phyloP scores from a whole-genome alignment of 2,113 vertebrate genomes.

The Lepidothrix coronata region DNA sequence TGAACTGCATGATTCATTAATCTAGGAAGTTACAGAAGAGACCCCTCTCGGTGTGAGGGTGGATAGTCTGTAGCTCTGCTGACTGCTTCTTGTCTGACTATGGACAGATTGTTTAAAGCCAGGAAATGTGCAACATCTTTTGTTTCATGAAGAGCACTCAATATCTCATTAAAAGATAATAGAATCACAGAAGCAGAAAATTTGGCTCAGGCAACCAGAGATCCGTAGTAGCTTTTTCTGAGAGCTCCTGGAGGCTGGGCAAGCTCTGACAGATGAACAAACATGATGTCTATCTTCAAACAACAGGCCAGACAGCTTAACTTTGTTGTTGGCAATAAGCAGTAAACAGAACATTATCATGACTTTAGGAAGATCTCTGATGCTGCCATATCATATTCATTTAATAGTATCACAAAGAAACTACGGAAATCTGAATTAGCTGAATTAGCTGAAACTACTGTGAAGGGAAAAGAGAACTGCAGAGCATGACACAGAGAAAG shows the following conservation, averaged over 20 bases:
- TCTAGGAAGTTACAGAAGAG: not conserved
- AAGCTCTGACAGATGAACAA: not conserved
- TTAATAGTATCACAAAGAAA: not conserved
- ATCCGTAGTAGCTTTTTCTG: not conserved
- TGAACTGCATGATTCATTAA: not conserved
- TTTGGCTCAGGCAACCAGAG: not conserved
- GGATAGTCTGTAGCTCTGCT: not conserved
- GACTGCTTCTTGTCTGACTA: not conserved
- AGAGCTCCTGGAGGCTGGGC: not conserved
- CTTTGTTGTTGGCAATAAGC: not conserved
- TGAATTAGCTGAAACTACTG: not conserved
- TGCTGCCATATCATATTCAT: not conserved
- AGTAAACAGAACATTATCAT: not conserved
- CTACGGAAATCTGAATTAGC: not conserved
- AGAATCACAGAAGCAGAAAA: not conserved
- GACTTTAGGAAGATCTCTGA: not conserved
- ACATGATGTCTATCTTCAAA: not conserved
- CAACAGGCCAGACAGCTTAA: not conserved
- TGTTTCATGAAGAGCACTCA: not conserved
- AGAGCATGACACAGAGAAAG: not conserved
- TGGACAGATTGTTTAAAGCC: not conserved
- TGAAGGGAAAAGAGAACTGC: not conserved
- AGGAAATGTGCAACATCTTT: not conserved
- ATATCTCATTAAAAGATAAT: not conserved
- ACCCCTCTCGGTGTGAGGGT: not conserved